Conservation (phyloP, 2,113 vertebrate genomes). For the rat (Rattus norvegicus) region DNA sequence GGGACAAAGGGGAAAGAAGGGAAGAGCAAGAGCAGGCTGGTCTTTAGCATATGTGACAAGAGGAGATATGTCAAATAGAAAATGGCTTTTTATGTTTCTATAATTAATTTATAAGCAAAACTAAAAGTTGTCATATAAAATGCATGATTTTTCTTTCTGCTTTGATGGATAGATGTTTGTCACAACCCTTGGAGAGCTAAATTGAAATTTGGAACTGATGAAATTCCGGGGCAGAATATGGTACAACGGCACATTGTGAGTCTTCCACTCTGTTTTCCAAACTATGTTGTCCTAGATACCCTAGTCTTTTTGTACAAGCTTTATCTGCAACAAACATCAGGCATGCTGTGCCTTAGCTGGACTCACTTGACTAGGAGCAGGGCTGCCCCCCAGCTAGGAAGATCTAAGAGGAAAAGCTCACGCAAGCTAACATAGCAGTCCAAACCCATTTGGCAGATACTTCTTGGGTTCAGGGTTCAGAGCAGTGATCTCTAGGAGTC, state of each 20-base stretch:
- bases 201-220: background rate
- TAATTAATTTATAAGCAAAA: background rate
- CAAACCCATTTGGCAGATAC: background rate
- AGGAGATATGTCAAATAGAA: background rate
- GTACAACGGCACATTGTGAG: background rate
- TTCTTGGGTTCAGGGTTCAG: background rate
- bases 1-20: too few species aligned
- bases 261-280: background rate
- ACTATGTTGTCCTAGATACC: background rate
- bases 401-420: background rate
- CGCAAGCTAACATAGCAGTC: background rate
- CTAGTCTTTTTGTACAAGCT: background rate
- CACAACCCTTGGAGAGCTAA: background rate
- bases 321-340: background rate
- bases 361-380: accelerated
- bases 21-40: too few species aligned
- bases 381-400: background rate
- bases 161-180: background rate
- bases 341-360: accelerated
- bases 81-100: background rate
- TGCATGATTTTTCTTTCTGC: background rate
- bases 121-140: background rate
- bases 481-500: background rate
- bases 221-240: background rate
- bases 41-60: background rate